phyloP scores from a whole-genome alignment of 2,888 invertebrate species.

The Heliconius ethilla region DNA sequence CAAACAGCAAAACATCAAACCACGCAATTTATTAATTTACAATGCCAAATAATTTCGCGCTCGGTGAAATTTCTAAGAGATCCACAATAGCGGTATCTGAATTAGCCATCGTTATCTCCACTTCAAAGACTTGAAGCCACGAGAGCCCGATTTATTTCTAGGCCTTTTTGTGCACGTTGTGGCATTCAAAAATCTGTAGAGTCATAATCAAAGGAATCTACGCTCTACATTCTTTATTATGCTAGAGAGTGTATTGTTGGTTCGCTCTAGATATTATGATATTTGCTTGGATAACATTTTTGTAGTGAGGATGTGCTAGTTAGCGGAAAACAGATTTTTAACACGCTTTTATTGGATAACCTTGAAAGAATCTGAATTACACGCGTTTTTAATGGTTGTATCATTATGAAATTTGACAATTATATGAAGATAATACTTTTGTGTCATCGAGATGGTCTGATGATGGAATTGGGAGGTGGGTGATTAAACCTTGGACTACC shows the following conservation, averaged over 20 bases:
- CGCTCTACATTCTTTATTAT: conserved; percentile 13
- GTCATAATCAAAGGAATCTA: conserved; percentile 17
- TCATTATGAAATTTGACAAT: too few species aligned
- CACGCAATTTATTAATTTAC: conserved; percentile 40
- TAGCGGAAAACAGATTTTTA: background rate
- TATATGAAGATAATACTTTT: too few species aligned
- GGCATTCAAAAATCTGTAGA: conserved; percentile 14
- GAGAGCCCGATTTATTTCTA: conserved; percentile 24
- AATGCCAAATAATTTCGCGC: conserved; percentile 38
- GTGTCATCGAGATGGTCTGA: too few species aligned
- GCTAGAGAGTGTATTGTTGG: conserved; percentile 7
- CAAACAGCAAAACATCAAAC: conserved; percentile 30
- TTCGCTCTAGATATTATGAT: background rate
- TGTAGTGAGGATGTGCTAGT: background rate
- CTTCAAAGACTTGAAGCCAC: conserved; percentile 26
- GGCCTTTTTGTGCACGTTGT: conserved; percentile 20
- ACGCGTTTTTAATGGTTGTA: too few species aligned
- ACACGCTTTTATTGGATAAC: background rate
- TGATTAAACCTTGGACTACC: too few species aligned
- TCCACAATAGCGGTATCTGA: conserved; percentile 35
- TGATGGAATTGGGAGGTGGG: too few species aligned
- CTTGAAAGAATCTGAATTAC: too few species aligned
- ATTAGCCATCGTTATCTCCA: conserved; percentile 31
- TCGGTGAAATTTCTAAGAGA: conserved; percentile 22
- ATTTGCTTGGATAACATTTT: background rate